Evolutionary conservation across 2,888 invertebrate species (phyloP).

Genomic region (Phortica okadai): DNA sequence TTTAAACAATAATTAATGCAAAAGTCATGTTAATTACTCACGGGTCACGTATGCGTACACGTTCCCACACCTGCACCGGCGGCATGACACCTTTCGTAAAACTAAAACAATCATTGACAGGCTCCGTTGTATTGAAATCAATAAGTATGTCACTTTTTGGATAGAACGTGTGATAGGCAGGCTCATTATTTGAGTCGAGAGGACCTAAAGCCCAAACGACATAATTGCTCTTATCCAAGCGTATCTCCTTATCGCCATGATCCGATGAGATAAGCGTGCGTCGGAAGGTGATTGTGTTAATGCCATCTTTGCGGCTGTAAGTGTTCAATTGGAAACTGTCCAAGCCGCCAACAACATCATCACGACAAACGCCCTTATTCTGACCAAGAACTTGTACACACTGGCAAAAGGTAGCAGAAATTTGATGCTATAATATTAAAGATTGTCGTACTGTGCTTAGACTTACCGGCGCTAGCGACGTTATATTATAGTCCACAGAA

Average conservation of each 20-base stretch:
- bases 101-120: slow-evolving; percentile 84
- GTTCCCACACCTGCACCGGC: slow-evolving; percentile 79
- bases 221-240: slow-evolving; percentile 80
- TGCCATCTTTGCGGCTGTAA: slow-evolving; percentile 83
- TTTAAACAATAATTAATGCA: background rate
- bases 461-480: slow-evolving; percentile 86
- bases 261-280: slow-evolving; percentile 86
- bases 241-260: slow-evolving; percentile 85
- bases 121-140: slow-evolving; percentile 82
- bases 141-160: slow-evolving; percentile 84
- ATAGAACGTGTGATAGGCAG: slow-evolving; percentile 89
- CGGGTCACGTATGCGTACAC: slow-evolving; percentile 82
- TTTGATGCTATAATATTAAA: background rate
- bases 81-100: slow-evolving; percentile 79
- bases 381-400: slow-evolving; percentile 91
- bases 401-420: slow-evolving; percentile 74
- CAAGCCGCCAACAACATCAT: slow-evolving; percentile 87
- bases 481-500: slow-evolving; percentile 90
- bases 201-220: slow-evolving; percentile 91
- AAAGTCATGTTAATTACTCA: slow-evolving; percentile 50
- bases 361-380: slow-evolving; percentile 91
- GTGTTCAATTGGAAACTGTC: slow-evolving; percentile 90
- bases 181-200: slow-evolving; percentile 86
- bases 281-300: slow-evolving; percentile 88
- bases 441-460: background rate